Base-by-base conservation (phyloP, 2,113 vertebrate genomes). In the Corythornis vintsioides region DNA sequence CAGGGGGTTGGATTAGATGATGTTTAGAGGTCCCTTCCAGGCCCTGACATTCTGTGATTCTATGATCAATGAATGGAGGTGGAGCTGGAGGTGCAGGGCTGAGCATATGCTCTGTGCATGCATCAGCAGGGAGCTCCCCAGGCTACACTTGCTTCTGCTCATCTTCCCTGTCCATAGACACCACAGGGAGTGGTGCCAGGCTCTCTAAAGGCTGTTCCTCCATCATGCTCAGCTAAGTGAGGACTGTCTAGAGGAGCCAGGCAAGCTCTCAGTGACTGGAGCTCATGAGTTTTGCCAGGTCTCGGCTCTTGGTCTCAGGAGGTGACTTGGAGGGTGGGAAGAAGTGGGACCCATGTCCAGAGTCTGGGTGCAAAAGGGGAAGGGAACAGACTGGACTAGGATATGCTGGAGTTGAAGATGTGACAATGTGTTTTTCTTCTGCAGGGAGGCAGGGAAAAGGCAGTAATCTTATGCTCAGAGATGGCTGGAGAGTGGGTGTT, bases 401-500 rank as follows among this genome's bases (percentile, higher is more conserved):
- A n/a, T 75, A 52, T 88, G 15, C 61, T 86, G 61, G 25, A 89
- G 86, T 40, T 78, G 61, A 67, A 83, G 43, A 75, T 75, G 35
- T 56, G 38, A 72, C 35, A 24, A 31, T 60, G 79, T 91, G 21
- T 38, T 92, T 88, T 81, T 74, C 43, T 85, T 88, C 83, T 90
- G 61, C n/a, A 33, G 53, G 50, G 55, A 91, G 28, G 61, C 38
- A 89, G 40, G 33, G 72, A 83, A 71, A 83, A 94, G 60, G 20
- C 73, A 81, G 77, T 64, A 59, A 86, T 93, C 86, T 84, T 71
- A 72, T 60, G 38, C 77, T 89, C 48, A 86, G 77, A 83, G 76
- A 20, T 86, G 81, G 65, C 70, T 94, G 77, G 29, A 74, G 84
- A 67, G 86, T 93, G 77, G 93, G 91, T 93, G 95, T 88, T 90